Evolutionary conservation across 1,140 invertebrate species (phyloP).

Genomic region (Meloidogyne floridensis): DNA sequence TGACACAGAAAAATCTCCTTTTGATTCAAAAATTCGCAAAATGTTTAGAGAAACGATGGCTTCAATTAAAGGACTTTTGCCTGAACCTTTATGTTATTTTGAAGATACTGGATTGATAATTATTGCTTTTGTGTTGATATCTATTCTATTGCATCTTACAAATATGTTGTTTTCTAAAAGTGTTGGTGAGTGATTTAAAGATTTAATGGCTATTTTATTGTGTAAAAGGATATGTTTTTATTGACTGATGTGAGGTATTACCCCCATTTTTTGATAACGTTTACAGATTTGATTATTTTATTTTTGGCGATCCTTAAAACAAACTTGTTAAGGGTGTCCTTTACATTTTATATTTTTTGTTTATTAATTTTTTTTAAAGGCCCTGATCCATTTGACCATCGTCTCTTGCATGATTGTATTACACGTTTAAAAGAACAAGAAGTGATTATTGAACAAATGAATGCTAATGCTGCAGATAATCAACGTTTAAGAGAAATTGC

Average conservation of each 20-base stretch:
- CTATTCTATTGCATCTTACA: conserved; percentile 30
- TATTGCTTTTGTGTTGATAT: conserved; percentile 23
- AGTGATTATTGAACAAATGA: conserved; percentile 28
- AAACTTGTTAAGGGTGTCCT: too few species aligned
- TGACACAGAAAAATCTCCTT: background rate
- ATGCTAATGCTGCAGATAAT: conserved; percentile 13
- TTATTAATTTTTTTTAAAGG: conserved; percentile 22
- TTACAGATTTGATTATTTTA: too few species aligned
- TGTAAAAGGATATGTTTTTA: background rate
- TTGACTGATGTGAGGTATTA: too few species aligned
- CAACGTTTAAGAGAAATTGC: conserved; percentile 17
- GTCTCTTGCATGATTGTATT: conserved; percentile 37
- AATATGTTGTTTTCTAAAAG: conserved; percentile 30
- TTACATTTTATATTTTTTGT: too few species aligned
- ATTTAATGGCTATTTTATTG: background rate
- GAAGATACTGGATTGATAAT: conserved; percentile 37
- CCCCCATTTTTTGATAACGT: too few species aligned
- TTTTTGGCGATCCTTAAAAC: too few species aligned
- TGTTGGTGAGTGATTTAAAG: background rate
- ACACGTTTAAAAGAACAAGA: conserved; percentile 42
- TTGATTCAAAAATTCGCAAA: conserved; percentile 14
- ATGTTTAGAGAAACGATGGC: conserved; percentile 24
- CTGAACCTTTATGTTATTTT: conserved; percentile 32
- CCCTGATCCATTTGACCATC: conserved; percentile 29
- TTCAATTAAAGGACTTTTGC: conserved; percentile 6